phyloP scores from a whole-genome alignment of 1,140 invertebrate genomes.

The Macrotrachela quadricornifera region DNA sequence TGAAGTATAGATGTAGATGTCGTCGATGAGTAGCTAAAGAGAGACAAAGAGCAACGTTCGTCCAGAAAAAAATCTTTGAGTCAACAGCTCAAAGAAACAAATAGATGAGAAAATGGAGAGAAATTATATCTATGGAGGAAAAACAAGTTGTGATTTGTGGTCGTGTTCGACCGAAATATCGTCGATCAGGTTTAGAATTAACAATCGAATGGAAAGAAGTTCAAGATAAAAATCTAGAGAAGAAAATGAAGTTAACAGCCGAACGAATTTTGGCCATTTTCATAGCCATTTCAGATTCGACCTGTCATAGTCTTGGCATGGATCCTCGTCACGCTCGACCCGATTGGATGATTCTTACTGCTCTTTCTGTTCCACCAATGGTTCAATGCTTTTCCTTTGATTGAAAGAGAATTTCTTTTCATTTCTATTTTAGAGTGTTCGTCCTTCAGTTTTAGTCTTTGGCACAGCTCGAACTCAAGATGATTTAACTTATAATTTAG shows the following conservation, averaged over 20 bases:
- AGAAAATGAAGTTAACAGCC: constrained; percentile 78
- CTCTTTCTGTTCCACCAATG: constrained; percentile 83
- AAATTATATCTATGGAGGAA: too few species aligned
- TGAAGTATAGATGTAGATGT: too few species aligned
- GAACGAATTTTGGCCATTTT: constrained; percentile 89
- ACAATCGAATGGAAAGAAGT: constrained; percentile 89
- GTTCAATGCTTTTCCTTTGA: too few species aligned
- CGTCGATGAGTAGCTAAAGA: too few species aligned
- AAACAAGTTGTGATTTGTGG: too few species aligned
- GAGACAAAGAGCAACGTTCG: too few species aligned
- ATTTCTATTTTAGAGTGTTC: too few species aligned
- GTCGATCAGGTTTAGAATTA: constrained; percentile 66
- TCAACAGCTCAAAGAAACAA: too few species aligned
- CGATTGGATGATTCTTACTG: constrained; percentile 97
- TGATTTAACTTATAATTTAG: constrained; percentile 92
- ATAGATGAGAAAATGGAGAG: too few species aligned
- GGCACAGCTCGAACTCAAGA: constrained; percentile 82
- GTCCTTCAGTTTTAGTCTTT: constrained; percentile 96
- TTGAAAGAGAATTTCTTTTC: too few species aligned
- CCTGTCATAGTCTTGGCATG: constrained; percentile 82
- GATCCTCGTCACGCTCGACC: constrained; percentile 81
- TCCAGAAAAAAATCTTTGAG: too few species aligned
- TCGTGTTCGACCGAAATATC: too few species aligned
- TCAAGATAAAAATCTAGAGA: constrained; percentile 44
- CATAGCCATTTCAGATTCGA: constrained; percentile 88